A percentile compares a stretch with the other conserved stretches of the same genome.
Evolutionary conservation across 1,140 invertebrate species (phyloP).

Genomic region (Lethrus apterus): DNA sequence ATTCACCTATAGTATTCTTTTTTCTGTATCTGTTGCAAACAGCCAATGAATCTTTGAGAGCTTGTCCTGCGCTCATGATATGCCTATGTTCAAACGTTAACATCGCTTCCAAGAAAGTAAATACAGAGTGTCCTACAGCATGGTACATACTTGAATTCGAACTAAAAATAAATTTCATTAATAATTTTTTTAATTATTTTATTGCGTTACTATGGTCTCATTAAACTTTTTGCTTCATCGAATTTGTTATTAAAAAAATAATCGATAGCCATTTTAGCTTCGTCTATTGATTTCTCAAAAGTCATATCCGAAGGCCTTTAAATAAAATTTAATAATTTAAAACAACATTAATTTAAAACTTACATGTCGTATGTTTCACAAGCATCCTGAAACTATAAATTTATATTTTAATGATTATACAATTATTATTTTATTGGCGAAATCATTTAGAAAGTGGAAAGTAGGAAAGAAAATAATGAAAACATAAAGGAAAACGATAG

Average conservation of each 20-base stretch:
- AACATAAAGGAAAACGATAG: too few species aligned
- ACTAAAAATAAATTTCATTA: slow-evolving; percentile 46
- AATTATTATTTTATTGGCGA: too few species aligned
- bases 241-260: slow-evolving; percentile 88
- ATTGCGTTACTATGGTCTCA: slow-evolving; percentile 61
- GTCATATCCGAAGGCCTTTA: slow-evolving; percentile 46
- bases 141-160: slow-evolving; percentile 84
- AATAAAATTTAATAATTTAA: slow-evolving; percentile 4
- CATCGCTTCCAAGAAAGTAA: slow-evolving; percentile 86
- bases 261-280: slow-evolving; percentile 63
- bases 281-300: slow-evolving; percentile 56
- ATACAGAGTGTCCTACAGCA: slow-evolving; percentile 80
- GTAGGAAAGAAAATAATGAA: too few species aligned
- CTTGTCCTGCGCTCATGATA: slow-evolving; percentile 63
- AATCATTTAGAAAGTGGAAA: too few species aligned
- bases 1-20: slow-evolving; percentile 66
- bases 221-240: slow-evolving; percentile 62
- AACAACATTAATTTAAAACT: slow-evolving; percentile 21
- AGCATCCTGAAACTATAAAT: slow-evolving; percentile 43
- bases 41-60: slow-evolving; percentile 65
- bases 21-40: slow-evolving; percentile 68
- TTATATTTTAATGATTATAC: too few species aligned
- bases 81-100: slow-evolving; percentile 84
- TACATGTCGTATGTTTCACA: slow-evolving; percentile 38
- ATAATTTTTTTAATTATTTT: background rate